A percentile compares a stretch with the other conserved stretches of the same genome.
phyloP scores from a whole-genome alignment of 2,113 vertebrate species.

The Odocoileus virginianus region DNA sequence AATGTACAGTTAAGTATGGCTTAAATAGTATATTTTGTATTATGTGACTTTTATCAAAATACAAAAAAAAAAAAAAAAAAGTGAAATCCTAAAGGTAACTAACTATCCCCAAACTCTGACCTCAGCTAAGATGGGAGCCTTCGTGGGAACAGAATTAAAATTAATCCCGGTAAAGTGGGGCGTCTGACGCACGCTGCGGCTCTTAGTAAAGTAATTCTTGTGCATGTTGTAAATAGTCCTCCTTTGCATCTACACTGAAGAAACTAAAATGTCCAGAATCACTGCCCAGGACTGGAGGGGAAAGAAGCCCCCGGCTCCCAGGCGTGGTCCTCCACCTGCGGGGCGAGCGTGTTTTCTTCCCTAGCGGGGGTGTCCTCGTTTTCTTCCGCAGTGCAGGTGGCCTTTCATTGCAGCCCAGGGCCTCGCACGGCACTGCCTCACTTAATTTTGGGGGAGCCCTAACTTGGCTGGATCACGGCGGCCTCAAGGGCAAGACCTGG shows the following conservation, averaged over 20 bases:
- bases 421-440: accelerated
- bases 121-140: not conserved
- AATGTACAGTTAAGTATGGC: not conserved
- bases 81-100: not conserved
- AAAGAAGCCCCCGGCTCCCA: not conserved
- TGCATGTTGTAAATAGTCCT: not conserved
- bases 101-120: not conserved
- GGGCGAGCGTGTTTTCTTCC: accelerated
- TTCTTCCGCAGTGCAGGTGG: not conserved
- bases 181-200: not conserved
- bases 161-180: not conserved
- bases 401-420: not conserved
- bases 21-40: not conserved
- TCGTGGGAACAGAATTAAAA: not conserved
- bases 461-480: not conserved
- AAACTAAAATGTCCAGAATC: not conserved
- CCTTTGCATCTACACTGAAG: not conserved
- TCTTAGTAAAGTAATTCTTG: not conserved
- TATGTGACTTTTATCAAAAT: not conserved
- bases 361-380: not conserved
- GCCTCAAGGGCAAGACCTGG: not conserved
- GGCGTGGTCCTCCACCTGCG: accelerated
- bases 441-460: not conserved
- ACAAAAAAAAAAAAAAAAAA: not conserved
- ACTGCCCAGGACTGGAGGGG: not conserved